These are phyloP conservation scores for Litoditis marina DNA, from an alignment of 2,888 invertebrate species.

Conservation along the genomic window DNA sequence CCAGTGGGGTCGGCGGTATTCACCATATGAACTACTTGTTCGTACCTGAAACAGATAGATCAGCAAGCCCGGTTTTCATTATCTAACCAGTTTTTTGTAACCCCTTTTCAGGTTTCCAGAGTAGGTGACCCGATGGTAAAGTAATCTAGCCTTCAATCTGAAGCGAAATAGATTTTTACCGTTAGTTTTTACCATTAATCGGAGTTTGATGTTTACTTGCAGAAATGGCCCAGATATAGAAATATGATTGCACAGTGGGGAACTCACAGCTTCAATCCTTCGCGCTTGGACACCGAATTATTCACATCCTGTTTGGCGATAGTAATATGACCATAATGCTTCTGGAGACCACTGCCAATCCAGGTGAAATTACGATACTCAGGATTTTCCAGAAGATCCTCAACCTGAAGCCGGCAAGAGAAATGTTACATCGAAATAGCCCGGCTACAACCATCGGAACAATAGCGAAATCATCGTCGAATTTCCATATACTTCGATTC, in stretches of 20 bases:
- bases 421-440: not conserved
- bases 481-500: no score
- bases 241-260: no score
- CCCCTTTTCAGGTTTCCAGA: no score
- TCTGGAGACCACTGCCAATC: constrained; percentile 57
- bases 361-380: constrained; percentile 47
- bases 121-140: no score
- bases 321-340: constrained; percentile 55
- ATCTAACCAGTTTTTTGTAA: no score
- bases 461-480: no score
- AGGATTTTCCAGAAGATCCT: constrained; percentile 43
- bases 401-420: constrained; percentile 27
- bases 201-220: not conserved
- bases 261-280: constrained; percentile 6
- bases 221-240: no score
- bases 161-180: no score
- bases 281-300: constrained; percentile 31
- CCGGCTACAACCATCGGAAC: no score
- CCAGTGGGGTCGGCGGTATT: constrained; percentile 47
- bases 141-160: no score
- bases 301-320: constrained; percentile 52
- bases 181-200: not conserved
- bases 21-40: constrained; percentile 31
- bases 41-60: constrained; percentile 10
- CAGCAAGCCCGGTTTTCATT: no score